Percentiles rank a stretch among this genome's conserved stretches.
These are phyloP conservation scores for Sorex fumeus DNA, from an alignment of 2,113 vertebrate genomes.

Conservation along the genomic window DNA sequence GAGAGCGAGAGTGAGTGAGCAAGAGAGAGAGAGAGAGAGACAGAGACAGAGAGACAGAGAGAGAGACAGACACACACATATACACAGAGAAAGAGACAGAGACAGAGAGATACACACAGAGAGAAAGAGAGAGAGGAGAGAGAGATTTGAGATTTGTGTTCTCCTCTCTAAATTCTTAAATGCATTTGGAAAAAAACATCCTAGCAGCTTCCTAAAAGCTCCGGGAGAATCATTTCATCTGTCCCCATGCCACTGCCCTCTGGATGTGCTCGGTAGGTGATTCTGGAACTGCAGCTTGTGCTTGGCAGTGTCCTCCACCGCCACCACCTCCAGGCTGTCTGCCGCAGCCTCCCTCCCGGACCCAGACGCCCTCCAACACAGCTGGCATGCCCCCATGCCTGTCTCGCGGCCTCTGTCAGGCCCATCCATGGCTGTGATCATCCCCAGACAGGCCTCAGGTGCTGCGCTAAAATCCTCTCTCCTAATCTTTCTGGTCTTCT, in stretches of 20 bases:
- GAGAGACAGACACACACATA: too few relatives aligned
- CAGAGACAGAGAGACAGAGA: neutral
- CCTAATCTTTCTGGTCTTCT: neutral
- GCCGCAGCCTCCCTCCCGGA: neutral
- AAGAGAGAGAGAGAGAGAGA: too few relatives aligned
- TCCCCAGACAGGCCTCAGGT: neutral
- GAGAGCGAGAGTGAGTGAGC: too few relatives aligned
- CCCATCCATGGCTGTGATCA: neutral
- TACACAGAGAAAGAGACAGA: neutral
- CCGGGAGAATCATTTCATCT: neutral
- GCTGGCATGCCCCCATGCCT: too few relatives aligned
- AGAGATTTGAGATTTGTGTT: too few relatives aligned
- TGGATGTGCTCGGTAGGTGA: neutral
- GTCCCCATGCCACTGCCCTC: neutral
- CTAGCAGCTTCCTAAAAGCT: neutral
- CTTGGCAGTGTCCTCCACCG: neutral
- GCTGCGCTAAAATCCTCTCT: slow-evolving; percentile 5
- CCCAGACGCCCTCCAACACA: neutral
- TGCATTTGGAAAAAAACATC: too few relatives aligned
- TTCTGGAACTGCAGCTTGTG: neutral
- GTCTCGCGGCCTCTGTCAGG: neutral
- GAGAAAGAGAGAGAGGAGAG: too few relatives aligned
- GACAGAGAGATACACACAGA: neutral
- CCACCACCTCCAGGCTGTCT: neutral
- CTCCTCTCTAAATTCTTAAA: too few relatives aligned